These are phyloP conservation scores for Elephas maximus DNA, from an alignment of 2,113 vertebrate species.

Conservation along the genomic window DNA sequence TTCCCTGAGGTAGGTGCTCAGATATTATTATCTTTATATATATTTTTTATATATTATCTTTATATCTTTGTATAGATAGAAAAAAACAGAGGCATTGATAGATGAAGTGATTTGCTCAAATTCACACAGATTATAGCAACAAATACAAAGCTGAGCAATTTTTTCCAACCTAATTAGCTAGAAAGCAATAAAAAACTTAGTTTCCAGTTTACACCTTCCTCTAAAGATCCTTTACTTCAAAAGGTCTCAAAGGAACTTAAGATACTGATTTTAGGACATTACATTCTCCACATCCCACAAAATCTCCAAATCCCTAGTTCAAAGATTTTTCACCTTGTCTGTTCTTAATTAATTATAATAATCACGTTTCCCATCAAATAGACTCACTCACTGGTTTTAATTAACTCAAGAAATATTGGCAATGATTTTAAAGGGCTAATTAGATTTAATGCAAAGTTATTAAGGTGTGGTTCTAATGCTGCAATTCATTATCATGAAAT, in stretches of 20 bases:
- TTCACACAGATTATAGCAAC: background rate
- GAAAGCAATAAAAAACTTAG: background rate
- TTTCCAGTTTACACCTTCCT: background rate
- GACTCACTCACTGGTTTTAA: conserved; percentile 47
- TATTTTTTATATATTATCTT: background rate
- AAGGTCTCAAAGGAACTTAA: background rate
- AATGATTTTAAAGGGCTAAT: conserved; percentile 39
- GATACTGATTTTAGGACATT: background rate
- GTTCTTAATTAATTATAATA: conserved; percentile 46
- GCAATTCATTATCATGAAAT: conserved; percentile 41
- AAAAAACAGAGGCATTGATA: background rate
- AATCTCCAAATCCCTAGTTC: background rate
- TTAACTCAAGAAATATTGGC: conserved; percentile 67
- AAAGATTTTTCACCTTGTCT: conserved; percentile 47
- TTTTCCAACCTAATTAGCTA: background rate
- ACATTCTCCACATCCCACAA: background rate
- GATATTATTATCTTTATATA: background rate
- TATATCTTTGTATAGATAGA: background rate
- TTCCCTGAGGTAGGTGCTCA: background rate
- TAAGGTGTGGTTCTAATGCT: conserved; percentile 56
- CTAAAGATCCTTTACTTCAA: background rate
- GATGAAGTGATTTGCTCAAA: background rate
- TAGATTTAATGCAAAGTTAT: conserved; percentile 57
- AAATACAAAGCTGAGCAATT: background rate
- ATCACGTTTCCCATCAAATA: conserved; percentile 28